A percentile compares a stretch with the other conserved stretches of the same genome.
Conservation (phyloP, 2,888 invertebrate genomes). For the Chesias legatella region DNA sequence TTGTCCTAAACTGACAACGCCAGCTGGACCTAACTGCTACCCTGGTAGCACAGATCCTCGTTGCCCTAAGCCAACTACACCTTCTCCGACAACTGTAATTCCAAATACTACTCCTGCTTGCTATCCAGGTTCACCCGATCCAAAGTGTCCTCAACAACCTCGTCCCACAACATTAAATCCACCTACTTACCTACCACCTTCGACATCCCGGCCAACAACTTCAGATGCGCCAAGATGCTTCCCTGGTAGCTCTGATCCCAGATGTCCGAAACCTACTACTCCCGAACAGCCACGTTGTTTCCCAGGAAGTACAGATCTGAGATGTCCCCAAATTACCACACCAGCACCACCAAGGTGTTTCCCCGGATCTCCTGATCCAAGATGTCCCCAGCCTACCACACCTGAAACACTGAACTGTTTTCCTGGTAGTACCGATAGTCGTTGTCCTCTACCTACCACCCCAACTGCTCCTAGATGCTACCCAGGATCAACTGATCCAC, state of each 20-base stretch:
- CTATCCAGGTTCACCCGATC: slow-evolving; percentile 27
- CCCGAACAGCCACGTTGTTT: slow-evolving; percentile 37
- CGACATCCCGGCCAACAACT: slow-evolving; percentile 40
- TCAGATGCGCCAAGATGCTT: slow-evolving; percentile 37
- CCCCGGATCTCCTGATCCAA: slow-evolving; percentile 42
- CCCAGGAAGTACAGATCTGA: slow-evolving; percentile 39
- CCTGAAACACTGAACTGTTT: slow-evolving; percentile 37
- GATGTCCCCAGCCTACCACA: slow-evolving; percentile 39
- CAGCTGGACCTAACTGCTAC: slow-evolving; percentile 30
- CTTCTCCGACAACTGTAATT: no score
- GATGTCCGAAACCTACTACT: slow-evolving; percentile 35
- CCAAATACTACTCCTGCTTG: slow-evolving; percentile 32
- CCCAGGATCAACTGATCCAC: slow-evolving; percentile 50
- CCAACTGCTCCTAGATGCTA: slow-evolving; percentile 34
- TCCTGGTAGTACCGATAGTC: slow-evolving; percentile 48
- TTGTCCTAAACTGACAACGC: slow-evolving; percentile 41
- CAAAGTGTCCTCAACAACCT: slow-evolving; percentile 44
- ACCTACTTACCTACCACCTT: slow-evolving; percentile 40
- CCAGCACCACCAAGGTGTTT: slow-evolving; percentile 37
- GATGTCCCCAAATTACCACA: slow-evolving; percentile 35
- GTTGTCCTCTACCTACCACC: slow-evolving; percentile 47
- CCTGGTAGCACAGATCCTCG: slow-evolving; percentile 29
- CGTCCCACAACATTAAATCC: slow-evolving; percentile 41
- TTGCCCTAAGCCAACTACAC: slow-evolving; percentile 29
- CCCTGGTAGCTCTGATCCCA: slow-evolving; percentile 38